These are phyloP conservation scores for Acrocephalus scirpaceus DNA, from an alignment of 2,797 vertebrate species.

Conservation along the genomic window DNA sequence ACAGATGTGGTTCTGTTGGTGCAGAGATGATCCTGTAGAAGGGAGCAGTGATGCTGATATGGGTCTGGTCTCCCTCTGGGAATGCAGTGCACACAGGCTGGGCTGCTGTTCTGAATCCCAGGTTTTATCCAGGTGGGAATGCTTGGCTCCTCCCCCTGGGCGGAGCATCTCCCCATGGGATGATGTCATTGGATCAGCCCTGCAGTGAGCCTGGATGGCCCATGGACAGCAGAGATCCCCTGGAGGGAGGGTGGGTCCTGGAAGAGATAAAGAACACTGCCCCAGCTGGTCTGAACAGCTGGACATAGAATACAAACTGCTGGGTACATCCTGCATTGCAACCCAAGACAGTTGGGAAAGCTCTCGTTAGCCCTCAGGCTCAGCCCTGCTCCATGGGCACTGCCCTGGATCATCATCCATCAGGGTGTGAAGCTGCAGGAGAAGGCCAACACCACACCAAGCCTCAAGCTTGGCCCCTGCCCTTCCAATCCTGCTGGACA, in stretches of 20 bases:
- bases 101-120: neutral
- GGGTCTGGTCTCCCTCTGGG: neutral
- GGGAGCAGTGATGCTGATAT: neutral
- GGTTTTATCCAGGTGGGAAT: neutral
- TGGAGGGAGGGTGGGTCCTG: too few species aligned
- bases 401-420: rapidly evolving
- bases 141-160: too few species aligned
- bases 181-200: too few species aligned
- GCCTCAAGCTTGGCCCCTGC: rapidly evolving
- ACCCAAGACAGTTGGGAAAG: neutral
- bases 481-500: rapidly evolving
- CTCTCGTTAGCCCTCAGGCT: rapidly evolving
- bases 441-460: rapidly evolving
- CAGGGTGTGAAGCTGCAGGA: neutral
- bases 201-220: too few species aligned
- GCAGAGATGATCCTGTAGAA: neutral
- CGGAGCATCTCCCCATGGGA: too few species aligned
- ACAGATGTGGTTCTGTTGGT: neutral
- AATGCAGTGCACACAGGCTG: neutral
- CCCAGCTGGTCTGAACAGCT: neutral
- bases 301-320: neutral
- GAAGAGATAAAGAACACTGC: too few species aligned
- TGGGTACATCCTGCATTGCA: neutral
- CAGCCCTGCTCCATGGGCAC: rapidly evolving
- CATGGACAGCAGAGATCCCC: too few species aligned